Conservation (phyloP, 1,140 invertebrate species). For the silkworm (Bombyx mori) region DNA sequence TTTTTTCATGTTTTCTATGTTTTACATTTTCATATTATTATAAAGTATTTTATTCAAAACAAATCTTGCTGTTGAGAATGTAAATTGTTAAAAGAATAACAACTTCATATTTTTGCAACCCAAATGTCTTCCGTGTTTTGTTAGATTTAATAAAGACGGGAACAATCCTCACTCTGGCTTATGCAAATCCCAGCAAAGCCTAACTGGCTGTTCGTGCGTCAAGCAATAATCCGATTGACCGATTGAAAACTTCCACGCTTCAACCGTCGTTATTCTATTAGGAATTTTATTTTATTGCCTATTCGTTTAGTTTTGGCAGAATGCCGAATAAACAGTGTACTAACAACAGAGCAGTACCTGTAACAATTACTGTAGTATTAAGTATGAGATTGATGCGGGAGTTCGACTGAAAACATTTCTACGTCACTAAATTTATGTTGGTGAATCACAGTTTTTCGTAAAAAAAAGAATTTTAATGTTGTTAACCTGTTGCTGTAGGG, state of each 20-base stretch:
- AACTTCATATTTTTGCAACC: too few species aligned
- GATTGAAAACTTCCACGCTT: slow-evolving; percentile 23
- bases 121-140: too few species aligned
- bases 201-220: slow-evolving; percentile 14
- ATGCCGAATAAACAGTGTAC: slow-evolving; percentile 22
- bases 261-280: slow-evolving; percentile 17
- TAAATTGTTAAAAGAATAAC: too few species aligned
- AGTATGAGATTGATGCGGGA: slow-evolving; percentile 1
- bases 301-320: slow-evolving; percentile 33
- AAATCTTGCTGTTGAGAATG: too few species aligned
- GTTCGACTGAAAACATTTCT: slow-evolving; percentile 1
- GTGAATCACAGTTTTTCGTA: slow-evolving; percentile 2
- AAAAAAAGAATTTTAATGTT: too few species aligned
- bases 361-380: slow-evolving; percentile 7
- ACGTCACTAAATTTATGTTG: slow-evolving; percentile 1
- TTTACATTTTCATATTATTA: too few species aligned
- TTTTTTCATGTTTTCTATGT: too few species aligned
- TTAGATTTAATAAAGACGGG: too few species aligned
- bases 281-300: slow-evolving; percentile 38
- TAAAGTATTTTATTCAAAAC: too few species aligned
- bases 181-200: too few species aligned
- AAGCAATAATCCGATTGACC: slow-evolving; percentile 12
- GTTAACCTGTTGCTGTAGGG: too few species aligned
- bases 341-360: slow-evolving; percentile 9
- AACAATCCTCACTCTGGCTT: too few species aligned